Evolutionary conservation across 2,797 vertebrate genomes (phyloP).

Genomic region (Sternarchorhynchus goeldii): DNA sequence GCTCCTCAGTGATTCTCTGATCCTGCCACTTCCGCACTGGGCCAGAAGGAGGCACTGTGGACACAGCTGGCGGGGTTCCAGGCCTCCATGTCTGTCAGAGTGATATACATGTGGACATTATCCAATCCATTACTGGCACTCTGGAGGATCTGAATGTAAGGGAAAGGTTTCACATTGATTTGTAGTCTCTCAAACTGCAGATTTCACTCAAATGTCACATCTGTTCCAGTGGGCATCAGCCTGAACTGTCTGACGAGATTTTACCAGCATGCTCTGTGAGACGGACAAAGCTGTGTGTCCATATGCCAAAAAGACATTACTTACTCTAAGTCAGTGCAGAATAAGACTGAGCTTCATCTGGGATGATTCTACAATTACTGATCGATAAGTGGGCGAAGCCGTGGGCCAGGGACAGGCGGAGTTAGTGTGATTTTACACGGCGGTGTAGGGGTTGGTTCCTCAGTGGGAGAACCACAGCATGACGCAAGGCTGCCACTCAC

Average conservation of each 20-base stretch:
- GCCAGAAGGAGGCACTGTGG: slow-evolving; percentile 38
- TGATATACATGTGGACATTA: slow-evolving; percentile 15
- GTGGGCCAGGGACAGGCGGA: background rate
- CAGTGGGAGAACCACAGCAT: slow-evolving; percentile 35
- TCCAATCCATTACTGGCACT: slow-evolving; percentile 33
- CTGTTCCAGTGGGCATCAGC: background rate
- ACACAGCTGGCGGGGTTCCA: slow-evolving; percentile 31
- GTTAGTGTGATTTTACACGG: background rate
- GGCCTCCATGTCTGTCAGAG: background rate
- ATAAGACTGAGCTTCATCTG: background rate
- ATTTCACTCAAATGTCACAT: slow-evolving; percentile 14
- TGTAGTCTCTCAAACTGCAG: background rate
- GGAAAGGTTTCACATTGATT: slow-evolving; percentile 25
- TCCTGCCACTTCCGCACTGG: background rate
- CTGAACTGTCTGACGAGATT: background rate
- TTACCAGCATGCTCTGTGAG: background rate
- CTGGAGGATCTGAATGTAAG: background rate
- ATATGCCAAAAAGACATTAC: slow-evolving; percentile 17
- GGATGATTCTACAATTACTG: slow-evolving; percentile 4
- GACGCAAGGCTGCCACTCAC: slow-evolving; percentile 64
- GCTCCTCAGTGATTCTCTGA: background rate
- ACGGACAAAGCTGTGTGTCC: background rate
- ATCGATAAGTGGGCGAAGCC: slow-evolving; percentile 19
- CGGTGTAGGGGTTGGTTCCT: background rate
- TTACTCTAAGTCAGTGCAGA: background rate